A percentile compares a stretch with the other conserved stretches of the same genome.
Evolutionary conservation across 2,797 vertebrate genomes (phyloP).

Genomic region (Chromobotia macracanthus): DNA sequence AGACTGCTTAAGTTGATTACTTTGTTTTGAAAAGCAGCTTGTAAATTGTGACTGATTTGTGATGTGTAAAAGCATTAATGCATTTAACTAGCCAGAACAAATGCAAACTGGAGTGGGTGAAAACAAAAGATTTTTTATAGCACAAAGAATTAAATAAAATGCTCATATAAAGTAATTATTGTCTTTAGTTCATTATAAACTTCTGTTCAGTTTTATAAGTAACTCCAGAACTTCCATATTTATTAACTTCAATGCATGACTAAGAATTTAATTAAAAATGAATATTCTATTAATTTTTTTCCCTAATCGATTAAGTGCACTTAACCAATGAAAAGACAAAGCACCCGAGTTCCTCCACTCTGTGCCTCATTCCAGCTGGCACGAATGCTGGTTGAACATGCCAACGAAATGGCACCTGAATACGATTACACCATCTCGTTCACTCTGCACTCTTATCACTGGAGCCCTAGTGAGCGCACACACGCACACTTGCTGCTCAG

Average conservation of each 20-base stretch:
- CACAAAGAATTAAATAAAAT: constrained; percentile 20
- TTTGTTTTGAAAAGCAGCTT: neutral
- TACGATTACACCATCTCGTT: constrained; percentile 46
- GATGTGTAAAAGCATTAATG: neutral
- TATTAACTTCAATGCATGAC: constrained; percentile 4
- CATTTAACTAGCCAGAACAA: neutral
- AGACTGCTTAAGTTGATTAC: neutral
- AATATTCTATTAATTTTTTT: constrained; percentile 39
- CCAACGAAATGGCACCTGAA: constrained; percentile 65
- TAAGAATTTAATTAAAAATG: constrained; percentile 49
- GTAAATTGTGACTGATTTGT: neutral
- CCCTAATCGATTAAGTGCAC: constrained; percentile 66
- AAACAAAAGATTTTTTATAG: constrained; percentile 33
- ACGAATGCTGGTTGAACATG: constrained; percentile 55
- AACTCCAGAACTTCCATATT: neutral
- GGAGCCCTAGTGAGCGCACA: constrained; percentile 9
- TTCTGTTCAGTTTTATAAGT: neutral
- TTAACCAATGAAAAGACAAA: constrained; percentile 69
- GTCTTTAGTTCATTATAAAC: neutral
- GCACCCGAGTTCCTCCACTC: constrained; percentile 63
- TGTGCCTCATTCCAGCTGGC: constrained; percentile 68
- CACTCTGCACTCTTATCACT: constrained; percentile 42
- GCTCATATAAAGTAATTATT: neutral
- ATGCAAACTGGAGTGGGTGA: neutral
- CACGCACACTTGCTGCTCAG: constrained; percentile 20